Percentiles rank a stretch among this genome's conserved stretches.
phyloP scores from a whole-genome alignment of 2,113 vertebrate species.

The Tetrax tetrax region DNA sequence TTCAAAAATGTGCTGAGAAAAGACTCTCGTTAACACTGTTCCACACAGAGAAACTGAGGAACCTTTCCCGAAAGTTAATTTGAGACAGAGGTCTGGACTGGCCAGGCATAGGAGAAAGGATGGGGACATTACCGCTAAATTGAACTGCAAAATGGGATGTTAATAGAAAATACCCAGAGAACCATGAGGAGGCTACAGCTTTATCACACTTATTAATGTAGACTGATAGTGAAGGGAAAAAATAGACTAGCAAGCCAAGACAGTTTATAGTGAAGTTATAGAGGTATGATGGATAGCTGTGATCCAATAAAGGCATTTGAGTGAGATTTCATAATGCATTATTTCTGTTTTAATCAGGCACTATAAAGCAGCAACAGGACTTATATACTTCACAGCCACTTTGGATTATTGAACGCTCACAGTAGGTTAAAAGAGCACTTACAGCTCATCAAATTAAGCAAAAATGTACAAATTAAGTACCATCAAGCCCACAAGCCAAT shows the following conservation, averaged over 20 bases:
- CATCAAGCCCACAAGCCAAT: conserved; percentile 41
- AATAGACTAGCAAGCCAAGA: background rate
- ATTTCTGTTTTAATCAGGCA: conserved; percentile 60
- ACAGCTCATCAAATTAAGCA: conserved; percentile 65
- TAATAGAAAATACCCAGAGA: background rate
- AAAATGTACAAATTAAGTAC: conserved; percentile 53
- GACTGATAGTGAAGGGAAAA: background rate
- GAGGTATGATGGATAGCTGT: conserved; percentile 31
- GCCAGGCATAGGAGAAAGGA: background rate
- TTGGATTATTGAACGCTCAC: conserved; percentile 50
- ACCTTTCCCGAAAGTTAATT: background rate
- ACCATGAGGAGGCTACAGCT: background rate
- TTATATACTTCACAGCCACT: conserved; percentile 46
- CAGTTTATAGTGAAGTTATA: background rate
- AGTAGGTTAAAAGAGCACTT: conserved; percentile 42
- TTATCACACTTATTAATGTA: background rate
- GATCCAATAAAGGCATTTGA: conserved; percentile 41
- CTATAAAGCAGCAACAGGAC: conserved; percentile 29
- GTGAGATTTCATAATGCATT: conserved; percentile 48
- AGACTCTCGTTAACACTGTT: background rate
- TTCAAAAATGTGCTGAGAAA: background rate
- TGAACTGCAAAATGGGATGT: background rate
- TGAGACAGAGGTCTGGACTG: background rate
- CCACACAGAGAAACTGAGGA: background rate
- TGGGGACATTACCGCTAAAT: background rate